Conservation (phyloP, 2,113 vertebrate species). For the Charadrius vociferus region DNA sequence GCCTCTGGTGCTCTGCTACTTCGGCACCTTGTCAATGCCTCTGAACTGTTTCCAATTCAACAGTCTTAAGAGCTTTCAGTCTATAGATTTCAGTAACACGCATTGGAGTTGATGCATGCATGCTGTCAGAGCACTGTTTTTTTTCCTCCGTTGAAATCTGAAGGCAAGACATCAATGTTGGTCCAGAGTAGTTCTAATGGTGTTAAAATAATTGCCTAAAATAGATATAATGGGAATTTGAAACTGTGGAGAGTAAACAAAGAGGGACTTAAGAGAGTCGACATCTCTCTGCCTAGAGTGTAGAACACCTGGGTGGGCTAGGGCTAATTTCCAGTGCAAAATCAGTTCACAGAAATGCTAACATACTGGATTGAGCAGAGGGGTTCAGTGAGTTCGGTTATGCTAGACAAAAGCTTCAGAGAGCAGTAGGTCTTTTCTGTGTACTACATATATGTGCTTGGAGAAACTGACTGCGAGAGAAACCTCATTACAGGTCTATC, state of each 20-base stretch:
- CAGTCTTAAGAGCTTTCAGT: background rate
- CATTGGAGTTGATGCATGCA: background rate
- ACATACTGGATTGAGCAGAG: fast-evolving
- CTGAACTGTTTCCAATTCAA: background rate
- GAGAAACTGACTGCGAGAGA: background rate
- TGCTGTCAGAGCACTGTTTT: background rate
- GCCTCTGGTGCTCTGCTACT: background rate
- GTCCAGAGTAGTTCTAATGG: background rate
- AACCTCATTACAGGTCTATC: background rate
- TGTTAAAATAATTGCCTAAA: background rate
- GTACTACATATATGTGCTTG: fast-evolving
- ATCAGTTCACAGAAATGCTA: background rate
- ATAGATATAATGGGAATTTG: fast-evolving
- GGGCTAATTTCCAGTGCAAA: background rate
- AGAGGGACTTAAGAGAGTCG: background rate
- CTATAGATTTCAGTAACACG: background rate
- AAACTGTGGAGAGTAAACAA: background rate
- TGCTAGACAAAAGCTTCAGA: background rate
- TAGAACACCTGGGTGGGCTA: too few relatives aligned
- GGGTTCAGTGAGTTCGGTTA: fast-evolving
- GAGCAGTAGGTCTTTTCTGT: background rate
- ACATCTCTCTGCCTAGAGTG: background rate
- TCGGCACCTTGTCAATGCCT: background rate
- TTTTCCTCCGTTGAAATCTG: background rate
- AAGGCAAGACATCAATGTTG: background rate